These are phyloP conservation scores for Apistogramma diplotaenia DNA, from an alignment of 2,113 vertebrate species.

Conservation along the genomic window DNA sequence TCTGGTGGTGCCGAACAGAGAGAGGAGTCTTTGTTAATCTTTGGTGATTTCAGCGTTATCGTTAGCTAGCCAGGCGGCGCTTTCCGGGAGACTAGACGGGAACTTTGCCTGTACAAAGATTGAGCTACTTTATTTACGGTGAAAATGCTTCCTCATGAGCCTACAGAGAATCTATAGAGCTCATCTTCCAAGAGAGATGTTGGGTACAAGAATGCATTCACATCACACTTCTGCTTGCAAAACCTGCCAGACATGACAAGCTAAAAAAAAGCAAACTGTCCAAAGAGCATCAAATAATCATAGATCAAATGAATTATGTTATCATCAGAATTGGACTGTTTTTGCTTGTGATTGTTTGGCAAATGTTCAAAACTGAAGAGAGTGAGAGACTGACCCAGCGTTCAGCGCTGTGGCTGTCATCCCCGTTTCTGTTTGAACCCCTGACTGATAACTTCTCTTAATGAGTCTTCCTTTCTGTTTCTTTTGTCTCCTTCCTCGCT, in stretches of 20 bases:
- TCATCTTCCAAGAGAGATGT: too few species aligned
- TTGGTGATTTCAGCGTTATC: conserved; percentile 42
- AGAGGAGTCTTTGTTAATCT: conserved; percentile 16
- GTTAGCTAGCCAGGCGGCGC: background rate
- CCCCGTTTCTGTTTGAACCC: background rate
- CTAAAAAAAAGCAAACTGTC: too few species aligned
- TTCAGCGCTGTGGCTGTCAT: background rate
- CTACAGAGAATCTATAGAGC: too few species aligned
- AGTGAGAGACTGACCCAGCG: background rate
- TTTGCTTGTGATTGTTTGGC: background rate
- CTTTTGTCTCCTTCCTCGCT: conserved; percentile 21
- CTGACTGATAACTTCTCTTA: conserved; percentile 7
- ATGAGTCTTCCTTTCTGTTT: background rate
- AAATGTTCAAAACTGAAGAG: background rate
- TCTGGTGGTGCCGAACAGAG: background rate
- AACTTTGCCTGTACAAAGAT: background rate
- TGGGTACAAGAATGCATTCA: too few species aligned
- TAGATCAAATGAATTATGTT: conserved; percentile 15
- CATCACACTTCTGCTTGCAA: too few species aligned
- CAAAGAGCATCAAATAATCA: conserved; percentile 26
- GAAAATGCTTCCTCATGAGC: conserved; percentile 27
- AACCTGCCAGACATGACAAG: too few species aligned
- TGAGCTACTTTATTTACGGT: conserved; percentile 20
- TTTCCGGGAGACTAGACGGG: background rate
- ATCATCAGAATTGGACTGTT: conserved; percentile 24